Percentiles rank a stretch among this genome's conserved stretches.
These are phyloP conservation scores for Pungitius pungitius DNA, from an alignment of 2,113 vertebrate species.

Conservation along the genomic window DNA sequence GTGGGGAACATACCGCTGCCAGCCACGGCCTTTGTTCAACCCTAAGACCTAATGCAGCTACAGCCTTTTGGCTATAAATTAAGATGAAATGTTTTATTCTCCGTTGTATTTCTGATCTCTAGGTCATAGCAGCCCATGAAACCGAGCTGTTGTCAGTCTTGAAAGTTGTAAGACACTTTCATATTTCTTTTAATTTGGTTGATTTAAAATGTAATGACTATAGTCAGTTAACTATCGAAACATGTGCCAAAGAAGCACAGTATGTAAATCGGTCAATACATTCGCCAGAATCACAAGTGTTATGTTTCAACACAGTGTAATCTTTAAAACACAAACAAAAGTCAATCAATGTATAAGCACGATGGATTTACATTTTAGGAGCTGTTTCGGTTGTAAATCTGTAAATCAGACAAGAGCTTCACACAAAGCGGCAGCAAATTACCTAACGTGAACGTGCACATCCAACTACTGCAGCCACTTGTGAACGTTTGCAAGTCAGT, in stretches of 20 bases:
- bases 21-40: constrained; percentile 18
- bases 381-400: background rate
- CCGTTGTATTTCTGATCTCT: constrained; percentile 1
- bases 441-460: background rate
- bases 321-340: background rate
- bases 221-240: background rate
- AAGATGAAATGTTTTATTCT: constrained; percentile 30
- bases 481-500: constrained; percentile 34
- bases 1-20: constrained; percentile 34
- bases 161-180: background rate
- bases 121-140: constrained; percentile 14
- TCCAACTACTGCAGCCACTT: constrained; percentile 7
- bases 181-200: background rate
- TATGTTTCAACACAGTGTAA: background rate
- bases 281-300: background rate
- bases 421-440: background rate
- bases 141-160: background rate
- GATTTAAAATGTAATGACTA: background rate
- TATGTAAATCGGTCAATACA: background rate
- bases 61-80: constrained; percentile 19
- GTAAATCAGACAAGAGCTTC: background rate
- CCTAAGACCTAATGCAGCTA: constrained; percentile 32
- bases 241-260: background rate
- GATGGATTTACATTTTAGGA: background rate
- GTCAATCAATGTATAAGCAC: background rate